These are phyloP conservation scores for Athetis lepigone DNA, from an alignment of 2,888 invertebrate genomes.

Conservation along the genomic window DNA sequence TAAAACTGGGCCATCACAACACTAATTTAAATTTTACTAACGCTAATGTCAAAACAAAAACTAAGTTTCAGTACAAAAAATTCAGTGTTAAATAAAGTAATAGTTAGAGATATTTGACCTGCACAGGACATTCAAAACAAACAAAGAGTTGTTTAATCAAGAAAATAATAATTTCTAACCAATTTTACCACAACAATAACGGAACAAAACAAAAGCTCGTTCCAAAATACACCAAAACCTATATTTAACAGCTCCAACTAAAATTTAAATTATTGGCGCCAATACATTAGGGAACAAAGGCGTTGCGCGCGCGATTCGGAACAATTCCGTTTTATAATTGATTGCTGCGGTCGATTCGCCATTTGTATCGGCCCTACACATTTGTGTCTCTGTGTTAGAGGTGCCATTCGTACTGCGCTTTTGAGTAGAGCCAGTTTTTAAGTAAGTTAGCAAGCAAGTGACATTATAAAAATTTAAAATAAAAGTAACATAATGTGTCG, in stretches of 20 bases:
- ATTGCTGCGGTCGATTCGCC: constrained; percentile 86
- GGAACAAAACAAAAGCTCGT: constrained; percentile 28
- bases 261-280: constrained; percentile 76
- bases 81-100: no score
- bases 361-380: constrained; percentile 88
- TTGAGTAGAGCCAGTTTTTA: background rate
- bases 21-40: no score
- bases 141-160: no score
- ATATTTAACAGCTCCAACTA: constrained; percentile 37
- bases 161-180: background rate
- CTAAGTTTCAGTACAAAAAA: no score
- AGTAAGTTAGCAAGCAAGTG: no score
- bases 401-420: constrained; percentile 60
- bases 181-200: constrained; percentile 11
- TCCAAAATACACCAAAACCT: background rate
- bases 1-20: no score
- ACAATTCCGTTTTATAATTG: constrained; percentile 88
- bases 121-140: no score
- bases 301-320: constrained; percentile 70
- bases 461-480: no score
- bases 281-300: constrained; percentile 77
- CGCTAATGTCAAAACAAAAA: no score
- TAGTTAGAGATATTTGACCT: no score
- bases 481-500: no score
- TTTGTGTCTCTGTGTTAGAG: constrained; percentile 81